phyloP scores from a whole-genome alignment of 2,888 invertebrate species.

The Sipunculus nudus region DNA sequence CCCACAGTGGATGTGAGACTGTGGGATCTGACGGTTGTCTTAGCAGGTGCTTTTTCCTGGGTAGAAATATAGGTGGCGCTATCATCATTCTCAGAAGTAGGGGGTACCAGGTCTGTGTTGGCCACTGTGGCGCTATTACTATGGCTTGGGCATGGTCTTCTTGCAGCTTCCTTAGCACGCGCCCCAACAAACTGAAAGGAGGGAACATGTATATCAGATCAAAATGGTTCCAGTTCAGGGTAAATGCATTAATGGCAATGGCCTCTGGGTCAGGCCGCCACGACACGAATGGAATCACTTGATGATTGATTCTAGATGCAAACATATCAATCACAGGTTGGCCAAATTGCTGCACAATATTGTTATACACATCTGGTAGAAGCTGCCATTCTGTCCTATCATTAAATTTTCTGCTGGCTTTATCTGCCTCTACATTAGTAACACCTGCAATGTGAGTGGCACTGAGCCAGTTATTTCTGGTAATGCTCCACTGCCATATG shows the following conservation, averaged over 20 bases:
- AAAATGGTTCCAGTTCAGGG: conserved; percentile 18
- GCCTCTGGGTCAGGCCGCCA: conserved; percentile 34
- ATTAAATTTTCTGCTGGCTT: conserved; percentile 5
- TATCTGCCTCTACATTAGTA: conserved; percentile 6
- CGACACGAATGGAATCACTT: conserved; percentile 22
- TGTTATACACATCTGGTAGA: not conserved
- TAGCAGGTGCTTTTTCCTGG: not conserved
- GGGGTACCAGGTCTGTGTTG: conserved; percentile 15
- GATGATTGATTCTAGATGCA: conserved; percentile 31
- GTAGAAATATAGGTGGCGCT: not conserved
- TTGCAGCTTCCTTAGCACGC: conserved; percentile 26
- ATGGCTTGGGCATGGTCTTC: conserved; percentile 10
- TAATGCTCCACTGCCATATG: conserved; percentile 13
- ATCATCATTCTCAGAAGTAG: not conserved
- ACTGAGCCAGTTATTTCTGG: not conserved
- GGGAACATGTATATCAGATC: conserved; percentile 27
- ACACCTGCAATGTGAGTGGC: conserved; percentile 3
- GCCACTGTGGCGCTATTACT: conserved; percentile 17
- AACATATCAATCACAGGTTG: conserved; percentile 29
- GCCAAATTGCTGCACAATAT: not conserved
- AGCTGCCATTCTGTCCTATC: conserved; percentile 11
- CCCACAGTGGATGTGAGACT: not conserved
- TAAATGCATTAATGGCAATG: conserved; percentile 30
- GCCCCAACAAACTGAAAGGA: conserved; percentile 33
- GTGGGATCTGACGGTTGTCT: not conserved